Evolutionary conservation across 2,113 vertebrate genomes (phyloP), one percentile per base, ranked within the genome.

Genomic region (Gambusia affinis): DNA sequence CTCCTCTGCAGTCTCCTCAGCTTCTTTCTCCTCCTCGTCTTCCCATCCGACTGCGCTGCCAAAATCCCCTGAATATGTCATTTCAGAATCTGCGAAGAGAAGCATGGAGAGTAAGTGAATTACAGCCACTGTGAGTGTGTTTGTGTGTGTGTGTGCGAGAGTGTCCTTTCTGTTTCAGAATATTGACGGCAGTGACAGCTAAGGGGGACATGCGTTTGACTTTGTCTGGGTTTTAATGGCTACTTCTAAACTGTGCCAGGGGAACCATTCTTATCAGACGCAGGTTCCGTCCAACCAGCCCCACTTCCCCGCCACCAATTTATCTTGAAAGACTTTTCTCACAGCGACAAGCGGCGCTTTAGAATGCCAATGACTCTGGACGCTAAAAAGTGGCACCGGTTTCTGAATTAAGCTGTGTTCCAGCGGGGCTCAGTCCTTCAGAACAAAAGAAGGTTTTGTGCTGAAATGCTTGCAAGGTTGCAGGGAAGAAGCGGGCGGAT

Each of bases 41-140:
- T 98, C 97, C 97, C 97, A 99, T 85, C 97, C 97, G 0, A 98
- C 96, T 0, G 96, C 96, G 3, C 97, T 99, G 73, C 97, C 97
- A 28, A 97, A 96, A 94, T 98, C 97, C 0, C 97, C 97, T 0
- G 97, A 99, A 92, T 98, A 98, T 35, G 95, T 94, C 69, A 93
- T 92, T 11, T 95, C 91, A 71, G 98, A 96, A 51, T 99, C 97
- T 99, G 87, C 2, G 31, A 75, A 73, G 42, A 3, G 24, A 0
- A 57, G 1, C 5, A 8, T 1, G 37, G 1, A 60, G 51, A 29
- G 54, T 64, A 75, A 83, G 79, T 73, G 24, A 81, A 83, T 85
- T 79, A 28, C 33, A 86, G 71, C 72, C 4, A 28, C 67, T 11
- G 51, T 57, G 51, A 10, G 51, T n/a, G 51, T 57, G 51, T 47